These are phyloP conservation scores for Geopemphigus sp. DNA, from an alignment of 1,140 invertebrate genomes.

Conservation along the genomic window DNA sequence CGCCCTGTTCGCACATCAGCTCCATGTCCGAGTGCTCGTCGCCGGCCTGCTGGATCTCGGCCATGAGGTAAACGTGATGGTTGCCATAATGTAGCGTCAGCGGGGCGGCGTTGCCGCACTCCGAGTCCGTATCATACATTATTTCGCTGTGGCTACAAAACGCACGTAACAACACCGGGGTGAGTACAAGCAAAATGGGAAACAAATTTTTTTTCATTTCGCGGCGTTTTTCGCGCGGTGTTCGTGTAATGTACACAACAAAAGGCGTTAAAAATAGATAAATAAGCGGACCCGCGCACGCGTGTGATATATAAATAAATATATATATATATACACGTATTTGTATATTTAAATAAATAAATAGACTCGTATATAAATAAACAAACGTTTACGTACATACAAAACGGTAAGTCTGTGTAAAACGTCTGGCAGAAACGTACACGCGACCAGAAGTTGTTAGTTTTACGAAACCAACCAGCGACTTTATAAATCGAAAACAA, in stretches of 20 bases:
- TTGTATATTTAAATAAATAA: too few species aligned
- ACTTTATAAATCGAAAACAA: too few species aligned
- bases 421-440: too few species aligned
- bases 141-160: background rate
- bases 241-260: background rate
- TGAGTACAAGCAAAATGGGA: too few species aligned
- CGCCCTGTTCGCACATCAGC: slow-evolving; percentile 67
- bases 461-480: too few species aligned
- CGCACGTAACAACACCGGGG: too few species aligned
- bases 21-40: slow-evolving; percentile 78
- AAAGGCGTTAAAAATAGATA: background rate
- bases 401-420: too few species aligned
- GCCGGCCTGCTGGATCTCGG: slow-evolving; percentile 76
- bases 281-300: too few species aligned
- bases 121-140: slow-evolving; percentile 50
- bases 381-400: background rate
- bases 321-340: too few species aligned
- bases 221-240: too few species aligned
- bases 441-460: background rate
- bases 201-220: too few species aligned
- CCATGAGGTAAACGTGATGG: slow-evolving; percentile 82
- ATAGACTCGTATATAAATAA: background rate
- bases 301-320: too few species aligned
- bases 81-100: slow-evolving; percentile 85
- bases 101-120: slow-evolving; percentile 60